Conservation (phyloP, 2,113 vertebrate species). For the Mustela nigripes region DNA sequence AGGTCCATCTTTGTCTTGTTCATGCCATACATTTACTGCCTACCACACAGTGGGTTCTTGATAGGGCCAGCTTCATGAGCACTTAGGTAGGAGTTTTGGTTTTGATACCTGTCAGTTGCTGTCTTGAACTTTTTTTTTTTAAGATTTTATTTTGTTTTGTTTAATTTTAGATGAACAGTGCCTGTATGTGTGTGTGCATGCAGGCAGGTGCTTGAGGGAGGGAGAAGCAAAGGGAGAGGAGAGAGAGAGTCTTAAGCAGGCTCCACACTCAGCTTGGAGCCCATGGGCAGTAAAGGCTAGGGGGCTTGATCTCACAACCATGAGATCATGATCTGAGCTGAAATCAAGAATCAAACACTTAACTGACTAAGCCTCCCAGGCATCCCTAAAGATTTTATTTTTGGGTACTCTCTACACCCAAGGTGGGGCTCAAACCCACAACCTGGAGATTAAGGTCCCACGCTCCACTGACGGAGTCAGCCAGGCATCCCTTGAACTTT, state of each 20-base stretch:
- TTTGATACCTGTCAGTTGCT: neutral
- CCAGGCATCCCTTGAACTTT: neutral
- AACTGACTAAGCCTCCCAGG: neutral
- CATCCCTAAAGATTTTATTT: neutral
- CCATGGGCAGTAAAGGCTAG: neutral
- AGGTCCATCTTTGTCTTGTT: neutral
- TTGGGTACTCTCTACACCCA: neutral
- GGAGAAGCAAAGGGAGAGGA: neutral
- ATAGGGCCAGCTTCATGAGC: neutral
- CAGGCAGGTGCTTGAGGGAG: neutral
- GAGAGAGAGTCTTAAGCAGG: neutral
- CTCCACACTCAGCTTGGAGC: neutral
- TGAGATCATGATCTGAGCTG: neutral
- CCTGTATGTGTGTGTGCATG: too few species aligned
- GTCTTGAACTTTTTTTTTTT: neutral
- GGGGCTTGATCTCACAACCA: neutral
- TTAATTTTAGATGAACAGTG: neutral
- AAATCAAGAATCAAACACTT: neutral
- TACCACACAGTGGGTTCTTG: neutral
- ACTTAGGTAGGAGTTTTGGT: neutral
- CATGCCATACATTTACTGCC: too few species aligned
- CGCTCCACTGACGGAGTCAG: neutral
- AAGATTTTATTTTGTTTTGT: neutral
- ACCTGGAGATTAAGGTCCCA: neutral
- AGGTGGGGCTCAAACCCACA: neutral